Conservation (phyloP, 2,888 invertebrate species). For the Anaspis maculata region DNA sequence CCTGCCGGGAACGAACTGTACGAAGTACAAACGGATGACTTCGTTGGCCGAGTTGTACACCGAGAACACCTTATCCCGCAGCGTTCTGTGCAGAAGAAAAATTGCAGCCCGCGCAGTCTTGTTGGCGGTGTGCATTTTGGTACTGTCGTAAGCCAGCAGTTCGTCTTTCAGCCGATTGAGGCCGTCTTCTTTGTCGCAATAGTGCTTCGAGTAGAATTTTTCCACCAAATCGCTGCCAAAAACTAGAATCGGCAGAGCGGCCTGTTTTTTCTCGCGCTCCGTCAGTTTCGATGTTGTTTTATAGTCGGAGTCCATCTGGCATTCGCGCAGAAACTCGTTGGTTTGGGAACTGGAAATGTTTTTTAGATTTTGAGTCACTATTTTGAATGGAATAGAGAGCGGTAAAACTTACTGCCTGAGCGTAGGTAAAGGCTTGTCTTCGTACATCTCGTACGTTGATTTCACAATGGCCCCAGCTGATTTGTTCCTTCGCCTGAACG, state of each 20-base stretch:
- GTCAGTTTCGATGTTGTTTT: slow-evolving; percentile 55
- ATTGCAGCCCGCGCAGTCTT: slow-evolving; percentile 79
- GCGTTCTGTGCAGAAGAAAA: slow-evolving; percentile 66
- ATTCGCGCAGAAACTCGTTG: slow-evolving; percentile 70
- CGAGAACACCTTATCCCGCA: slow-evolving; percentile 82
- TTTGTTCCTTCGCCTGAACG: slow-evolving; percentile 53
- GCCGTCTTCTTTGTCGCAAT: slow-evolving; percentile 83
- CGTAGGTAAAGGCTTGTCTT: slow-evolving; percentile 76
- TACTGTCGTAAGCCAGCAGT: slow-evolving; percentile 43
- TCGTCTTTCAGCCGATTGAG: slow-evolving; percentile 59
- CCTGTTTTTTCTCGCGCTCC: slow-evolving; percentile 78
- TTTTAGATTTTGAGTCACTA: too few relatives aligned
- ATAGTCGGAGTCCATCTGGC: slow-evolving; percentile 52
- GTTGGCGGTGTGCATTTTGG: slow-evolving; percentile 52
- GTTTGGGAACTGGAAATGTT: slow-evolving; percentile 61
- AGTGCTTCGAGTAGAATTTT: slow-evolving; percentile 84
- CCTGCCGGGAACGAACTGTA: slow-evolving; percentile 76
- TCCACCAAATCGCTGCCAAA: slow-evolving; percentile 88
- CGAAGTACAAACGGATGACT: slow-evolving; percentile 69
- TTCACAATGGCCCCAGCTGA: slow-evolving; percentile 52
- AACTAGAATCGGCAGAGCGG: slow-evolving; percentile 81
- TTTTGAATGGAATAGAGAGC: too few relatives aligned
- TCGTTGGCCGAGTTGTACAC: slow-evolving; percentile 81
- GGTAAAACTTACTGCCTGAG: slow-evolving; percentile 78
- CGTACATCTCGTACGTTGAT: slow-evolving; percentile 78